Evolutionary conservation across 1,140 invertebrate genomes (phyloP).

Genomic region (Agrypnia vestita): DNA sequence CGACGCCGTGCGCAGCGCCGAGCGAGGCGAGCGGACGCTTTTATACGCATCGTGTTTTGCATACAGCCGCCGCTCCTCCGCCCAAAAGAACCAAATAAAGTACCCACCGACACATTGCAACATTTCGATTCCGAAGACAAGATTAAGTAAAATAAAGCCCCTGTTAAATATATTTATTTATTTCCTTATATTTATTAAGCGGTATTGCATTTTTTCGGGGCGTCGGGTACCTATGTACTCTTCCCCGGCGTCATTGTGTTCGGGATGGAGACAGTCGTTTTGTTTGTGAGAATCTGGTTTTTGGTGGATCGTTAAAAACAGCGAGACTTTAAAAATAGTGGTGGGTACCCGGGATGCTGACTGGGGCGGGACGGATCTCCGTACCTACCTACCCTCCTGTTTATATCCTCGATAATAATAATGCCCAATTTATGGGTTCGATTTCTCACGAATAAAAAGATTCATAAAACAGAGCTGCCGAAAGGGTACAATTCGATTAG

Average conservation of each 20-base stretch:
- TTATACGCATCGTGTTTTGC: constrained; percentile 46
- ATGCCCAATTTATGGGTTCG: too few species aligned
- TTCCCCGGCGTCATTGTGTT: constrained; percentile 70
- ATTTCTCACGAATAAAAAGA: too few species aligned
- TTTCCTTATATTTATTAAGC: constrained; percentile 72
- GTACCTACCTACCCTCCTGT: too few species aligned
- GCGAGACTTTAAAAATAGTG: constrained; percentile 56
- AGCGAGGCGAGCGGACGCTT: not conserved
- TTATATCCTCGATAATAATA: too few species aligned
- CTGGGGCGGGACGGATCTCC: too few species aligned
- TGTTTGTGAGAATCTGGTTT: constrained; percentile 66
- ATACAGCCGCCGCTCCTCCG: constrained; percentile 15
- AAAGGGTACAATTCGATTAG: too few species aligned
- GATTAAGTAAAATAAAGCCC: constrained; percentile 71
- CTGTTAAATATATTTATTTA: constrained; percentile 66
- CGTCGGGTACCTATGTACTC: constrained; percentile 67
- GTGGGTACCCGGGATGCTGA: not conserved
- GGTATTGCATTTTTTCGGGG: constrained; percentile 71
- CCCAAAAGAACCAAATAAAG: not conserved
- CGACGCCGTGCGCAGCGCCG: too few species aligned
- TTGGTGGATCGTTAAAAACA: constrained; percentile 68
- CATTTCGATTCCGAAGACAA: constrained; percentile 67
- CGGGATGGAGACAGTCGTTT: constrained; percentile 52
- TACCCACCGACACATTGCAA: constrained; percentile 44
- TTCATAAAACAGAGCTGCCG: too few species aligned